Conservation (phyloP, 2,888 invertebrate species). For the Lordiphosa fenestrarum region DNA sequence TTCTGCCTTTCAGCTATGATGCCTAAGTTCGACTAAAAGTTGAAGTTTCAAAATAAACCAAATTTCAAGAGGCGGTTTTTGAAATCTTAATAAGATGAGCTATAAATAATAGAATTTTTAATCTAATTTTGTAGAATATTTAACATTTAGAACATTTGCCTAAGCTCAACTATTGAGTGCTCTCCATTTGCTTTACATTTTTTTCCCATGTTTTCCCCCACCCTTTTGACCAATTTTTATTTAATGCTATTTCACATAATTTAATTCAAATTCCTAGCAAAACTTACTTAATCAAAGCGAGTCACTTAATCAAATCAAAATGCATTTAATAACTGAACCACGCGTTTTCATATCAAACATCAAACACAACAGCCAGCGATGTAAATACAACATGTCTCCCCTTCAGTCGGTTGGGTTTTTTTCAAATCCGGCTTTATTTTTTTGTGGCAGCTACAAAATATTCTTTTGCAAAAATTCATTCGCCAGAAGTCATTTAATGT, state of each 20-base stretch:
- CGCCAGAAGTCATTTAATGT: conserved; percentile 44
- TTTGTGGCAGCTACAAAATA: conserved; percentile 1
- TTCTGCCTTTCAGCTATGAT: no score
- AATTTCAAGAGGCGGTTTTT: no score
- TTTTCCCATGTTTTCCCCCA: no score
- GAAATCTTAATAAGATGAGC: no score
- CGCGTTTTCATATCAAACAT: conserved; percentile 1
- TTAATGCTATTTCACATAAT: conserved; percentile 1
- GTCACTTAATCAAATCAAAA: conserved; percentile 26
- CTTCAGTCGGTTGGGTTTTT: conserved; percentile 3
- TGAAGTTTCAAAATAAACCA: no score
- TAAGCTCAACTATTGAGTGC: no score
- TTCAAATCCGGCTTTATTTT: not conserved
- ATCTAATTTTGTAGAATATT: no score
- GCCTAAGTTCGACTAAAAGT: no score
- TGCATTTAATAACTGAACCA: conserved; percentile 1
- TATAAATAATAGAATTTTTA: no score
- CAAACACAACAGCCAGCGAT: not conserved
- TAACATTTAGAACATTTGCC: no score
- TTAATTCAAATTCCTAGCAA: conserved; percentile 2
- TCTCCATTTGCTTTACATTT: no score
- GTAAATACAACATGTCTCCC: not conserved
- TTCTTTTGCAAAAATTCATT: conserved; percentile 15
- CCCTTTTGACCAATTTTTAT: not conserved
- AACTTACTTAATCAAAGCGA: conserved; percentile 6